phyloP scores from a whole-genome alignment of 37 sponge, comb jelly and placozoan species.

The Theonella swinhoei region DNA sequence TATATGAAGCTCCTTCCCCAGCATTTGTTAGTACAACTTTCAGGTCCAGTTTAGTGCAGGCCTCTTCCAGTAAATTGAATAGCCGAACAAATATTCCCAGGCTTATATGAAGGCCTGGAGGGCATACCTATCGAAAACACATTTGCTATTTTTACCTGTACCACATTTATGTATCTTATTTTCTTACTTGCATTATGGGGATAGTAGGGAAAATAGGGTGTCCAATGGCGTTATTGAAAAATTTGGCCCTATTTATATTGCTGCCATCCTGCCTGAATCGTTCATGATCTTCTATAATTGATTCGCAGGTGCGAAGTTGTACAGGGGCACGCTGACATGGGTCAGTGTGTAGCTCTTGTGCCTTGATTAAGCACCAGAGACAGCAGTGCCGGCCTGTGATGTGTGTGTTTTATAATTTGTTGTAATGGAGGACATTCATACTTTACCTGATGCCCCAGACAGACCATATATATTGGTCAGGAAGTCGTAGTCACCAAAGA shows the following conservation, averaged over 20 bases:
- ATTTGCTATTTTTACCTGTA: conserved; percentile 10
- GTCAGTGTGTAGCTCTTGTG: not conserved
- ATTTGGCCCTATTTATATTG: conserved; percentile 22
- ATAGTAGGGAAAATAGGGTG: conserved; percentile 6
- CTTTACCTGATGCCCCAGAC: conserved; percentile 40
- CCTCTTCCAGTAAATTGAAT: conserved; percentile 39
- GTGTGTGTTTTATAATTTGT: not conserved
- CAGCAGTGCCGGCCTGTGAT: conserved; percentile 56
- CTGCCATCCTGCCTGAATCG: not conserved
- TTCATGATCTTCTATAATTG: not conserved
- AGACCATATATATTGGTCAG: conserved; percentile 18
- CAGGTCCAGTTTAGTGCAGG: conserved; percentile 18
- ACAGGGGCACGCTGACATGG: not conserved
- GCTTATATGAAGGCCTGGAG: too few species aligned
- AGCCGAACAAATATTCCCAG: too few species aligned
- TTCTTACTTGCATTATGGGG: conserved; percentile 16
- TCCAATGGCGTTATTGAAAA: conserved; percentile 42
- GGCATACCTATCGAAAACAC: too few species aligned
- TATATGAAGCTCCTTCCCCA: too few species aligned
- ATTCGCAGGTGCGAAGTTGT: not conserved
- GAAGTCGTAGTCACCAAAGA: conserved; percentile 55
- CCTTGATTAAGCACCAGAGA: conserved; percentile 34
- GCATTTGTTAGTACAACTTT: too few species aligned
- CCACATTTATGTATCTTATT: conserved; percentile 7
- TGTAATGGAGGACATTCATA: not conserved